These are phyloP conservation scores for Saturnia pavonia DNA, from an alignment of 2,888 invertebrate genomes.

Conservation along the genomic window DNA sequence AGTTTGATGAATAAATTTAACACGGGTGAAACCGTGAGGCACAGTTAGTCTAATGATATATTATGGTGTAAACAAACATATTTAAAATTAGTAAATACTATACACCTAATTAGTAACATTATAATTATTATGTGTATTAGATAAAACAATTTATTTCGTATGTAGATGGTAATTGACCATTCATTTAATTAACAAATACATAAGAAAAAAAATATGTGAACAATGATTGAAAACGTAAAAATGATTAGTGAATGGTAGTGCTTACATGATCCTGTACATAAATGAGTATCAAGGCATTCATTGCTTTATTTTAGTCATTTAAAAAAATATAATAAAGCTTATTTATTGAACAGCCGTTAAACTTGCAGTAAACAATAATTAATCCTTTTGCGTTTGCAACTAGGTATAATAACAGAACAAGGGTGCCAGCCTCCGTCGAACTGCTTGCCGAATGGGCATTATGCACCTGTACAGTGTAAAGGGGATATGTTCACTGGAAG, in stretches of 20 bases:
- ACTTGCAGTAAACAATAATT: too few relatives aligned
- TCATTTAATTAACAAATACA: too few relatives aligned
- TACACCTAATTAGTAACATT: not conserved
- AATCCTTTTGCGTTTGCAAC: not conserved
- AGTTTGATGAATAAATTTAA: too few relatives aligned
- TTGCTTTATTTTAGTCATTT: not conserved
- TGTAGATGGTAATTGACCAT: not conserved
- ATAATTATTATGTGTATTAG: not conserved
- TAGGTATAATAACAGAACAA: slow-evolving; percentile 23
- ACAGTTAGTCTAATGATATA: not conserved
- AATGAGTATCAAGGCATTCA: not conserved
- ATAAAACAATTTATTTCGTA: not conserved
- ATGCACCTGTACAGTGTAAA: slow-evolving; percentile 85
- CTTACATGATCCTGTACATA: not conserved
- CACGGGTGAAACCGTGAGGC: too few relatives aligned
- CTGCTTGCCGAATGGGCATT: slow-evolving; percentile 82
- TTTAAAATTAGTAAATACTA: not conserved
- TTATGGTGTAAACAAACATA: too few relatives aligned
- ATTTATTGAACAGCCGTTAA: not conserved
- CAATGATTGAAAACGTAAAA: not conserved
- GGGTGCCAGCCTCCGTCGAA: slow-evolving; percentile 53
- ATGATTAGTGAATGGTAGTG: not conserved
- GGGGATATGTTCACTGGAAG: slow-evolving; percentile 83
- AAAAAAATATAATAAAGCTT: not conserved
- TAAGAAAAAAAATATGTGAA: not conserved